Evolutionary conservation across 1,140 invertebrate genomes (phyloP).

Genomic region (Oryctes rhinoceros): DNA sequence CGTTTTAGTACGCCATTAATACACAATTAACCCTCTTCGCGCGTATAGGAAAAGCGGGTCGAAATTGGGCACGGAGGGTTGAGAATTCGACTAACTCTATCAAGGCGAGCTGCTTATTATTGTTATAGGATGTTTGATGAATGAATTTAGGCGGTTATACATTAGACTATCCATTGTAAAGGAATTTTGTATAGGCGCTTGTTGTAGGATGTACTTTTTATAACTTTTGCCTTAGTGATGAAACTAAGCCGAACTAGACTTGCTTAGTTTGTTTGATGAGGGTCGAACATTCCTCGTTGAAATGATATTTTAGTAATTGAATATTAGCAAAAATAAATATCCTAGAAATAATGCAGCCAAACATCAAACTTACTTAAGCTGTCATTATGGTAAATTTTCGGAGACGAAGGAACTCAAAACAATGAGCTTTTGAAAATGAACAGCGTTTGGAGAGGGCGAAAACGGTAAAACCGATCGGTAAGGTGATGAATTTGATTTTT

Average conservation of each 20-base stretch:
- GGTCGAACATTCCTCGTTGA: background rate
- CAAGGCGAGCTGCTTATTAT: conserved; percentile 21
- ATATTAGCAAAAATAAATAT: background rate
- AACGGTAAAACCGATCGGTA: too few species aligned
- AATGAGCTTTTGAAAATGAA: too few species aligned
- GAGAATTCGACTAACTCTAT: conserved; percentile 14
- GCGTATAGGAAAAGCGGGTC: conserved; percentile 20
- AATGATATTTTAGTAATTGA: background rate
- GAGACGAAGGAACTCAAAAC: too few species aligned
- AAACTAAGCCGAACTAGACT: background rate
- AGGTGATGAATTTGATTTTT: too few species aligned
- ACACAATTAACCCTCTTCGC: conserved; percentile 30
- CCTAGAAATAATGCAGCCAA: background rate
- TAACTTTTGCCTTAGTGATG: background rate
- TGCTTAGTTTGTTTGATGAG: conserved; percentile 7
- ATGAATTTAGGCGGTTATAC: conserved; percentile 20
- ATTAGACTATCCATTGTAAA: background rate
- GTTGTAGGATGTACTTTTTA: background rate
- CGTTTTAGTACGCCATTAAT: conserved; percentile 36
- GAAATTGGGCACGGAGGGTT: background rate
- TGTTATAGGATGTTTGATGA: conserved; percentile 24
- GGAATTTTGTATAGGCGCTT: background rate
- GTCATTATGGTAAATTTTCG: too few species aligned
- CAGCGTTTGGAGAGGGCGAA: too few species aligned
- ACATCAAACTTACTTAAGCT: too few species aligned